Evolutionary conservation across 2,888 invertebrate species (phyloP).

Genomic region (Orthosia gothica): DNA sequence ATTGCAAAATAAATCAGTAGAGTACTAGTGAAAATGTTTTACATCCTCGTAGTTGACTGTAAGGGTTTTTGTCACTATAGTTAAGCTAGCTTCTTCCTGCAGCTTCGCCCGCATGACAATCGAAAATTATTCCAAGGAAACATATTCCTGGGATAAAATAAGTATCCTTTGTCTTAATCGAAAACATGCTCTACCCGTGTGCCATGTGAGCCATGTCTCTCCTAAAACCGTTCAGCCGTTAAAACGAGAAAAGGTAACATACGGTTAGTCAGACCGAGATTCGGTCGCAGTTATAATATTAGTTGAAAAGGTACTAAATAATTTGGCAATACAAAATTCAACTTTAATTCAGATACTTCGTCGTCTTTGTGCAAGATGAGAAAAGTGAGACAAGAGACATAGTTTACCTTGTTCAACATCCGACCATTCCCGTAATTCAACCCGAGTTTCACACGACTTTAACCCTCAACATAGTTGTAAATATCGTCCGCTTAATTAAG

Average conservation of each 20-base stretch:
- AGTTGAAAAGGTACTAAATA: too few species aligned
- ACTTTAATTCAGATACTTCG: neutral
- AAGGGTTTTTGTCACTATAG: neutral
- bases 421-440: slow-evolving; percentile 17
- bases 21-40: neutral
- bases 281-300: too few species aligned
- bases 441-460: neutral
- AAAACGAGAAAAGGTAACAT: too few species aligned
- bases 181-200: too few species aligned
- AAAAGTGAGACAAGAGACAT: neutral
- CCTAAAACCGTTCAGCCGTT: too few species aligned
- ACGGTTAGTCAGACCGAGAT: too few species aligned
- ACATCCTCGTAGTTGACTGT: neutral
- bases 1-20: neutral
- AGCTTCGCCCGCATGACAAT: too few species aligned
- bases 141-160: too few species aligned
- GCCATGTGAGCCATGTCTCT: too few species aligned
- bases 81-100: too few species aligned
- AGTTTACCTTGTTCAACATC: neutral
- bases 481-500: slow-evolving; percentile 63
- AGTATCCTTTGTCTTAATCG: too few species aligned
- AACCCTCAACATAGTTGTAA: slow-evolving; percentile 54
- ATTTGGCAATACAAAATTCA: neutral
- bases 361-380: neutral
- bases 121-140: too few species aligned